Base-by-base conservation (phyloP, 2,888 invertebrate species). In the Calameuta filiformis region DNA sequence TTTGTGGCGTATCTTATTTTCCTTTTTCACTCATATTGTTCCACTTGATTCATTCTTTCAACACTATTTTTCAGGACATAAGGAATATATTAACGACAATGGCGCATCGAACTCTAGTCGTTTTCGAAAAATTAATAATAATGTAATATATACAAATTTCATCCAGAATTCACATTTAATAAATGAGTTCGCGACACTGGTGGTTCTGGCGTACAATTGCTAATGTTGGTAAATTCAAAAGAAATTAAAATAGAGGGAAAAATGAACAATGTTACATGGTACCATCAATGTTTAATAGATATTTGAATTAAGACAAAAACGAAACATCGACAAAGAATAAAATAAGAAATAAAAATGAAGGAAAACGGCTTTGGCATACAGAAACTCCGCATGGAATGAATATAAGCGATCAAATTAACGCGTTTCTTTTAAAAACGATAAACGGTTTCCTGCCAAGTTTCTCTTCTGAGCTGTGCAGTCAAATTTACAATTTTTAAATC, bases 111-210 rank as follows among this genome's bases (percentile, higher is more conserved):
- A 56, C 23, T 56, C 56, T 56, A 23, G 23, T 56, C 56, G 23
- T 56, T 56, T 56, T 56, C 9, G 9, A 56, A 56, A 56, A 56
- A 56, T 56, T 23, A 23, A 83, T 74, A 88, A 88, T 88, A 90
- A 90, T 89, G 89, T 89, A 89, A 83, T 88, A 89, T 87, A 78
- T 89, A 89, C 88, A 89, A 82, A 86, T 88, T 88, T 88, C 9
- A 56, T 56, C 9, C 9, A 56, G 76, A 81, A 85, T 83, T 83
- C 80, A 73, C 85, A 86, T 87, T 85, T 87, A 85, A 86, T 85
- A 87, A 88, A 87, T 79, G 77, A 80, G 78, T 78, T 76, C 74
- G 56, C 75, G 71, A 73, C 34, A 68, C 78, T 80, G 23, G 23
- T 23, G 80, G 31, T 69, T 80, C 77, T 75, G 30, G 77, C 77